Conservation (phyloP, 2,113 vertebrate species). For the Megalops atlanticus region DNA sequence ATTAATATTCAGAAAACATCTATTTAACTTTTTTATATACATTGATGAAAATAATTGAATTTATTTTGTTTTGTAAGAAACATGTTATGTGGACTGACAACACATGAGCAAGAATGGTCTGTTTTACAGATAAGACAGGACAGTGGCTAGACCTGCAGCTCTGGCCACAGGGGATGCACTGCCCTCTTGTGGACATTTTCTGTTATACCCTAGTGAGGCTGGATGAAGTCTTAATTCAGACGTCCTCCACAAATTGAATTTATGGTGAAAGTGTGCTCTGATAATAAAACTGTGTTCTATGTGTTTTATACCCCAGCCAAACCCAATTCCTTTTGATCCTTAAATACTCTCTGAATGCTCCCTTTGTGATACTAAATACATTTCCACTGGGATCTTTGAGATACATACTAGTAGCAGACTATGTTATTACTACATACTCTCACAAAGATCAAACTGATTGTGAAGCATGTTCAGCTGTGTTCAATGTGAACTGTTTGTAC, state of each 20-base stretch:
- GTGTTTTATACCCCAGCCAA: not conserved
- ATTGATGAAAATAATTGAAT: not conserved
- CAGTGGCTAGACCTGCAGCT: not conserved
- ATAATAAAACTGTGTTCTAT: not conserved
- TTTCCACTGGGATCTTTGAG: not conserved
- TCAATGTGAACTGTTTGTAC: slow-evolving; percentile 46
- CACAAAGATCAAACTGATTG: not conserved
- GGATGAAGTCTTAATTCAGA: not conserved
- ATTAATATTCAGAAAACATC: not conserved
- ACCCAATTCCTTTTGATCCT: not conserved
- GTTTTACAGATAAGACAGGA: not conserved
- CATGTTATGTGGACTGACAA: not conserved
- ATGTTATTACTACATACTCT: slow-evolving; percentile 16
- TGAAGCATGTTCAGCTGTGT: slow-evolving; percentile 48
- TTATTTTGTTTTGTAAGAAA: not conserved
- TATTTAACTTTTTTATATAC: not conserved
- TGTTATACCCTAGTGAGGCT: not conserved
- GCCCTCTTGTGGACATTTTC: not conserved
- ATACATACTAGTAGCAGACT: slow-evolving; percentile 1
- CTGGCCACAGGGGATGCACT: not conserved
- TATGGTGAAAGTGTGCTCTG: not conserved
- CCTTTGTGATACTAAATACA: not conserved
- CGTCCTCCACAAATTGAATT: not conserved
- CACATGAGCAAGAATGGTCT: not conserved
- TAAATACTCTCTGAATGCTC: not conserved